These are phyloP conservation scores for Pachymerium ferrugineum DNA, from an alignment of 2,888 invertebrate species.

Conservation along the genomic window DNA sequence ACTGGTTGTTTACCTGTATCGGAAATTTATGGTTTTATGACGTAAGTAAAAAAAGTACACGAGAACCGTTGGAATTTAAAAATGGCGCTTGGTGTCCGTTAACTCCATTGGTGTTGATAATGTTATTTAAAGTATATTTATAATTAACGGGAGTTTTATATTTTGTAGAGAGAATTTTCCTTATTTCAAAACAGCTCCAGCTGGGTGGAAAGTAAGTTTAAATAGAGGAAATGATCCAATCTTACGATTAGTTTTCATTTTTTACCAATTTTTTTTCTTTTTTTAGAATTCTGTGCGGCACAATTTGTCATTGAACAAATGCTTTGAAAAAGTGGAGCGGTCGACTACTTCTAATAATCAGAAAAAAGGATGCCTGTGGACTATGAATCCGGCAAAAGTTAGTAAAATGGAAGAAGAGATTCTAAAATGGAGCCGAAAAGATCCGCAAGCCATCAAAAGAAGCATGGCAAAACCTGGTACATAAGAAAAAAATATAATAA, in stretches of 20 bases:
- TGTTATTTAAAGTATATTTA: not conserved
- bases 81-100: slow-evolving; percentile 22
- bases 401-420: slow-evolving; percentile 98
- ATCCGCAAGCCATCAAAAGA: slow-evolving; percentile 82
- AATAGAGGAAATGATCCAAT: not conserved
- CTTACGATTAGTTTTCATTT: not conserved
- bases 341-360: slow-evolving; percentile 62
- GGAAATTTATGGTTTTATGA: slow-evolving; percentile 98
- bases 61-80: slow-evolving; percentile 25
- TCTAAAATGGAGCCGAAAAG: slow-evolving; percentile 93
- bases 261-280: slow-evolving; percentile 11
- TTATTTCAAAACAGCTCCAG: slow-evolving; percentile 95
- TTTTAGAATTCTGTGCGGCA: slow-evolving; percentile 83
- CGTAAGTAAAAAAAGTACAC: slow-evolving; percentile 58
- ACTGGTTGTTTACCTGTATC: slow-evolving; percentile 93
- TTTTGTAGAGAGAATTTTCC: slow-evolving; percentile 83
- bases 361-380: slow-evolving; percentile 84
- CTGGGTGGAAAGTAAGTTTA: slow-evolving; percentile 76
- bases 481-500: not conserved
- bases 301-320: slow-evolving; percentile 94
- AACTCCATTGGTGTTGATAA: slow-evolving; percentile 12
- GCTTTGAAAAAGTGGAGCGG: slow-evolving; percentile 96
- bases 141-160: slow-evolving; percentile 6
- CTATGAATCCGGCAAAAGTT: slow-evolving; percentile 90
- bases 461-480: slow-evolving; percentile 89